phyloP scores from a whole-genome alignment of 2,797 vertebrate genomes.

The Coregonus ussuriensis region DNA sequence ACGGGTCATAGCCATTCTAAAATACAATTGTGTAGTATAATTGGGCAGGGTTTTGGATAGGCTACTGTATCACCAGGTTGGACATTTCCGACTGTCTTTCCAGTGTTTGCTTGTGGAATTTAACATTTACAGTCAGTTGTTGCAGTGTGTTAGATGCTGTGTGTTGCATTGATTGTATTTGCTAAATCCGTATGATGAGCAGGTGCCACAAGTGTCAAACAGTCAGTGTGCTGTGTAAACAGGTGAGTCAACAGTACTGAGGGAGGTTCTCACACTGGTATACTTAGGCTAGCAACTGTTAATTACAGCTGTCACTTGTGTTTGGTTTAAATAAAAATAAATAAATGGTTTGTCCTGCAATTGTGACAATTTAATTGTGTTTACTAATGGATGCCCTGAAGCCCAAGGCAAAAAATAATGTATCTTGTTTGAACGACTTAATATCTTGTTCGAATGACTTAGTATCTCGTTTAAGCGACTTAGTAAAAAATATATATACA shows the following conservation, averaged over 20 bases:
- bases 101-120: conserved; percentile 22
- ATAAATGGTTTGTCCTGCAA: not conserved
- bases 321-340: too few relatives aligned
- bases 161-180: conserved; percentile 29
- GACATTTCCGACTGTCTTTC: not conserved
- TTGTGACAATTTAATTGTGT: not conserved
- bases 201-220: conserved; percentile 51
- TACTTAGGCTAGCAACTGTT: conserved; percentile 51
- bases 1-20: too few relatives aligned
- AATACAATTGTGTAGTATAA: not conserved
- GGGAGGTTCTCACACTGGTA: conserved; percentile 37
- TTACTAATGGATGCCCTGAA: conserved; percentile 2
- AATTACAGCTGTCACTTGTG: conserved; percentile 54
- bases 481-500: too few relatives aligned
- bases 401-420: too few relatives aligned
- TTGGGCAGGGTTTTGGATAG: not conserved
- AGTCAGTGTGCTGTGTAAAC: conserved; percentile 31
- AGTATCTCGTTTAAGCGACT: too few relatives aligned
- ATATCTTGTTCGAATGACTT: too few relatives aligned
- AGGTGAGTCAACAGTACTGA: conserved; percentile 49
- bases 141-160: conserved; percentile 39
- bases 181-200: conserved; percentile 53
- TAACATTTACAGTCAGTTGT: conserved; percentile 20
- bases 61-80: not conserved
- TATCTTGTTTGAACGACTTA: too few relatives aligned